phyloP scores from a whole-genome alignment of 2,888 invertebrate species.

The Hirtodrosophila trivittata region DNA sequence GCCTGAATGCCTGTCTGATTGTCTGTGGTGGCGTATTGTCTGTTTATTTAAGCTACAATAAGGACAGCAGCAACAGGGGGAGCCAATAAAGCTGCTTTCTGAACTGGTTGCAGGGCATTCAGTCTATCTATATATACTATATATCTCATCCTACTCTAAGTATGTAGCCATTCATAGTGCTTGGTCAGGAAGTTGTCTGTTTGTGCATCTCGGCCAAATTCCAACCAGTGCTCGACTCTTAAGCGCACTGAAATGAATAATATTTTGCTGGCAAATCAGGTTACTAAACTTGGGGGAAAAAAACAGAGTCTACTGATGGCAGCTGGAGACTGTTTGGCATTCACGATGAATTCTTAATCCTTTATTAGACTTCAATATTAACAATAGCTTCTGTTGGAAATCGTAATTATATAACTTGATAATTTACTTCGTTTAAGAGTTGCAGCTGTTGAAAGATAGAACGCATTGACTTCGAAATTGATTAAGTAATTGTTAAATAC shows the following conservation, averaged over 20 bases:
- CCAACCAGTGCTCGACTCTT: too few species aligned
- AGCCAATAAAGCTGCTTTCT: slow-evolving; percentile 1
- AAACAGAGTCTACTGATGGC: not conserved
- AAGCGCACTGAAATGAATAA: slow-evolving; percentile 15
- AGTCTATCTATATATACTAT: not conserved
- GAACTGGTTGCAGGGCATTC: not conserved
- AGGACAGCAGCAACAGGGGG: not conserved
- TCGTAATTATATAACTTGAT: too few species aligned
- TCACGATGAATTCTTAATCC: not conserved
- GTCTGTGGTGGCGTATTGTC: slow-evolving; percentile 24
- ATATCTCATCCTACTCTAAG: not conserved
- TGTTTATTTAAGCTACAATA: slow-evolving; percentile 24
- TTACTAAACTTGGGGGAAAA: too few species aligned
- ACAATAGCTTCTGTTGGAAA: too few species aligned
- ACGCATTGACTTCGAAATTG: too few species aligned
- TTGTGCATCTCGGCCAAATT: slow-evolving; percentile 27
- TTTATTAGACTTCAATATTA: too few species aligned
- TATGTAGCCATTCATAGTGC: slow-evolving; percentile 13
- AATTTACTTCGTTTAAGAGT: too few species aligned
- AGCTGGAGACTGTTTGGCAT: not conserved
- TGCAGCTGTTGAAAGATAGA: too few species aligned
- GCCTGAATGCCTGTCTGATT: slow-evolving; percentile 3
- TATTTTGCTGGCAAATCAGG: slow-evolving; percentile 17
- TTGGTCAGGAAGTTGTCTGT: slow-evolving; percentile 13
- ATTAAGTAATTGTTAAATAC: too few species aligned